Evolutionary conservation across 2,888 invertebrate genomes (phyloP), one percentile per base, ranked within the genome.

Genomic region (Nineta flava): DNA sequence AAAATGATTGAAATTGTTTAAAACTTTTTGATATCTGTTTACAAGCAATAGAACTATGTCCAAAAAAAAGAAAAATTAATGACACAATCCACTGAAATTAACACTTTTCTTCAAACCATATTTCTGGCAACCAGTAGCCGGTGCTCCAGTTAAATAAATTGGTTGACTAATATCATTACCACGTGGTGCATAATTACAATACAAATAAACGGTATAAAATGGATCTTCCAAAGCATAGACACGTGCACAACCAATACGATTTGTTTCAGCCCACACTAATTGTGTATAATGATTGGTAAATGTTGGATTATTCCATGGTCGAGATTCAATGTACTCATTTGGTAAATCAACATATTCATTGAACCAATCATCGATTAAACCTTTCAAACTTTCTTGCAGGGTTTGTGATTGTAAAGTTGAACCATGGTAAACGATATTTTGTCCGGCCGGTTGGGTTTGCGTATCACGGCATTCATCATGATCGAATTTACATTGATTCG

Each of bases 121-220:
- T 15, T 13, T 15, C 2, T 38, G n/a, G 34, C 46, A 46, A 9
- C 34, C 9, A 5, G 16, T 35, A n/a, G 21, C 13, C 9, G 46
- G 34, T 10, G 10, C 4, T 15, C 46, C 46, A 16, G 15, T 34
- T 46, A 31, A 2, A 10, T 46, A 46, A 4, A 46, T 19, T 7
- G 34, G 19, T 35, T 35, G 9, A 19, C 71, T 71, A 31, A 69
- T 67, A 15, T 70, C 66, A 55, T 71, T 71, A 2, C 71, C 71
- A 2, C 70, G 70, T 7, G 71, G 71, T 0, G 70, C 71, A 53
- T 71, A 71, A 54, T 71, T 71, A 55, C 71, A 71, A 58, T 71
- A 65, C 2, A 71, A 21, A 19, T 17, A 12, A n/a, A 43, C 19
- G 10, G 38, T 38, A 9, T 38, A 38, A 38, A 38, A 38, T 13